Percentiles rank a stretch among this genome's conserved stretches.
These are phyloP conservation scores for Dynastes maya DNA, from an alignment of 2,888 invertebrate species.

Conservation along the genomic window DNA sequence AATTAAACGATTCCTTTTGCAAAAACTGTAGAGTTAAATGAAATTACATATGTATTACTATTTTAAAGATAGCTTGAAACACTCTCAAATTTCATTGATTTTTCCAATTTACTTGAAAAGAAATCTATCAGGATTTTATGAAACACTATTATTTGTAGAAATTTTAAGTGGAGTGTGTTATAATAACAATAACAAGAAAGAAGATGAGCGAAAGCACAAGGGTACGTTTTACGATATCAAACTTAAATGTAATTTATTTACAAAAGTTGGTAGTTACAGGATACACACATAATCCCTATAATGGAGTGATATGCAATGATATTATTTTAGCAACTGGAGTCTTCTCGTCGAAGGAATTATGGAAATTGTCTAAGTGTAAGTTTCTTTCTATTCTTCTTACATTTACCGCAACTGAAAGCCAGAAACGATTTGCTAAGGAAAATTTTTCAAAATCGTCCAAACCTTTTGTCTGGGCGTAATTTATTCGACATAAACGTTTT, in stretches of 20 bases:
- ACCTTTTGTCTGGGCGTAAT: not conserved
- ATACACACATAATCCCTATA: constrained; percentile 96
- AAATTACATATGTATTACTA: no score
- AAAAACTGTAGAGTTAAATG: no score
- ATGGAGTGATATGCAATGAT: constrained; percentile 98
- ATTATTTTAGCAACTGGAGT: constrained; percentile 99
- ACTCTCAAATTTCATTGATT: not conserved
- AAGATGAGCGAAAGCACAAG: constrained; percentile 85
- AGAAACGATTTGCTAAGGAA: not conserved
- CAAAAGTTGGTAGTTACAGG: constrained; percentile 71
- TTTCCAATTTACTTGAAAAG: constrained; percentile 5
- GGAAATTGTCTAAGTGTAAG: constrained; percentile 93
- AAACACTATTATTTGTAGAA: constrained; percentile 74
- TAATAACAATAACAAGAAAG: constrained; percentile 80
- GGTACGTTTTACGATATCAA: constrained; percentile 70
- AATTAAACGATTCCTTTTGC: no score
- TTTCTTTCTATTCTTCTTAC: constrained; percentile 40
- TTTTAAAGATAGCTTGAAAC: not conserved
- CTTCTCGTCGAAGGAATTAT: constrained; percentile 99
- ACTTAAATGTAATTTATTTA: constrained; percentile 49
- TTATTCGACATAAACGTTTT: constrained; percentile 47
- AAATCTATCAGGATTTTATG: constrained; percentile 20
- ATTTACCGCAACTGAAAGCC: no score
- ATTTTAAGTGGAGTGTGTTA: constrained; percentile 84
- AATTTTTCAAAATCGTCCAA: constrained; percentile 32